Base-by-base conservation (phyloP, 1,140 invertebrate genomes). In the Maconellicoccus hirsutus region DNA sequence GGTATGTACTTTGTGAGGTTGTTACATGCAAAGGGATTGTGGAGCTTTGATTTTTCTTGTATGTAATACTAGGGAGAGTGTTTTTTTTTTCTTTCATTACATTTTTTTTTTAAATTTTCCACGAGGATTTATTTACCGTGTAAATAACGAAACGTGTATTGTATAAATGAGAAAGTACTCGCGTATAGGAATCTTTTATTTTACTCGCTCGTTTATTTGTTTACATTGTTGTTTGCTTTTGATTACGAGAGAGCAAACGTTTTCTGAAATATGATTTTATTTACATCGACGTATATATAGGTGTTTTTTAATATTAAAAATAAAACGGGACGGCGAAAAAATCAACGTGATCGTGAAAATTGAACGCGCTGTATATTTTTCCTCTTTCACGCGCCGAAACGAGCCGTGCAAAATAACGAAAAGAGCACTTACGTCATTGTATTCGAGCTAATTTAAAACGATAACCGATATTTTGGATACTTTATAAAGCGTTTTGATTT, bases 131-230 rank as follows among this genome's bases (percentile, higher is more conserved):
- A 52, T 52, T 52, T 52, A 52, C 42, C 42, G 42, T 52, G 42
- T 52, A 52, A 52, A 52, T 52, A 52, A 52, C n/a, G 42, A 52
- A 52, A 52, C 42, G 42, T 52, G 42, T 52, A 52, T 52, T 52
- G 42, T 52, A 52, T 52, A 52, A 52, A 52, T 52, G 42, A 52
- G 42, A 52, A 52, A 52, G 42, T 52, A 52, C 42, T 52, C 42
- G 42, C 42, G 42, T 52, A 52, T 16, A 52, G 42, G 42, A 52
- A 52, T 52, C 42, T 52, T 52, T 52, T 52, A 52, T 52, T 52
- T 52, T 52, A 52, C 42, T 52, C 42, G 16, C 42, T 52, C 42
- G 42, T 52, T 52, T 52, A 52, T 52, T 52, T 52, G 42, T 52
- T 52, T 52, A 52, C 42, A 52, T 52, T 52, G n/a, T 52, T 52